These are phyloP conservation scores for Triplophysa bombifrons DNA, from an alignment of 2,797 vertebrate genomes.

Conservation along the genomic window DNA sequence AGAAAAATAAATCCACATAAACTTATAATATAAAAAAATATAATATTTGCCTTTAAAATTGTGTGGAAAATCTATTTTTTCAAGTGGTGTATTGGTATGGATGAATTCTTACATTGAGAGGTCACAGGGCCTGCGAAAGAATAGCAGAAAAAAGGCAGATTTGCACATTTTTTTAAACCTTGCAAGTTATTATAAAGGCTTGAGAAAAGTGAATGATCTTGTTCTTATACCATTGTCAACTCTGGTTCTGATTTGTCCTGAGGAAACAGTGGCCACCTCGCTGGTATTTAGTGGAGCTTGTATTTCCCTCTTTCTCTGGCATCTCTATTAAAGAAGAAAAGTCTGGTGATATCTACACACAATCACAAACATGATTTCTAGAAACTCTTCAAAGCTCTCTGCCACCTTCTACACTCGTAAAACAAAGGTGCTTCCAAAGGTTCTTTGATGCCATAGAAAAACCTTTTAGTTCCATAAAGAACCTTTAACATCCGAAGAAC, in stretches of 20 bases:
- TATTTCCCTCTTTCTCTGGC: slow-evolving; percentile 57
- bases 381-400: not conserved
- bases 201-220: no score
- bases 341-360: not conserved
- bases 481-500: no score
- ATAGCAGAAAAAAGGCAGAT: not conserved
- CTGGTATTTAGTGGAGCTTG: not conserved
- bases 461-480: no score
- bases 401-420: not conserved
- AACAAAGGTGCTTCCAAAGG: no score
- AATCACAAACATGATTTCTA: not conserved
- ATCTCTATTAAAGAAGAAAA: slow-evolving; percentile 57
- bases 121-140: not conserved
- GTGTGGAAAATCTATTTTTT: not conserved
- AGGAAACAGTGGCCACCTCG: slow-evolving; percentile 63
- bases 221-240: slow-evolving; percentile 49
- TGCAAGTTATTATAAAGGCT: no score
- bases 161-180: not conserved
- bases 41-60: not conserved
- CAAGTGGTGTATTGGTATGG: not conserved
- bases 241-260: slow-evolving; percentile 59
- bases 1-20: not conserved
- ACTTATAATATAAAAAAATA: not conserved
- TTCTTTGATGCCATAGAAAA: no score
- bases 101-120: slow-evolving; percentile 5